A percentile compares a stretch with the other conserved stretches of the same genome.
phyloP scores from a whole-genome alignment of 1,140 invertebrate species.

The Elymnias hypermnestra region DNA sequence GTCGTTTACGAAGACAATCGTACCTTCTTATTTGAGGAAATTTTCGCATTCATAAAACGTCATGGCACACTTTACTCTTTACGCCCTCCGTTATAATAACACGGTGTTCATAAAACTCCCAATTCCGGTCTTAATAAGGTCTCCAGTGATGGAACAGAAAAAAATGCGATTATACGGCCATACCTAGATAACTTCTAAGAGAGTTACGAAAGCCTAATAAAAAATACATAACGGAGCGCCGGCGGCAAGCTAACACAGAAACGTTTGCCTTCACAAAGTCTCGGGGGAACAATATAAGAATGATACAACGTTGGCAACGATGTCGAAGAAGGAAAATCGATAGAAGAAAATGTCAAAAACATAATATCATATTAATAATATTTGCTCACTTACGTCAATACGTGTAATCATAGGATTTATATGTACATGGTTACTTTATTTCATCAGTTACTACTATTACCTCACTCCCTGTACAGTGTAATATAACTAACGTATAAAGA shows the following conservation, averaged over 20 bases:
- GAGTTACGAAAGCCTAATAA: constrained; percentile 53
- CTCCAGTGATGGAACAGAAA: constrained; percentile 26
- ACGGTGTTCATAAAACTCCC: constrained; percentile 26
- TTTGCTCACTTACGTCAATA: too few relatives aligned
- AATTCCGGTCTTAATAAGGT: constrained; percentile 30
- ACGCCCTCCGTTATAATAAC: constrained; percentile 21
- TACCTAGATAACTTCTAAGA: constrained; percentile 37
- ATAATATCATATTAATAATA: too few relatives aligned
- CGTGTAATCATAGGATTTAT: too few relatives aligned
- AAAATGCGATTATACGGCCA: constrained; percentile 24
- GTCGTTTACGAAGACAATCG: too few relatives aligned
- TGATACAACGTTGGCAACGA: constrained; percentile 48
- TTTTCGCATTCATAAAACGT: constrained; percentile 6
- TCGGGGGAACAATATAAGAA: constrained; percentile 58
- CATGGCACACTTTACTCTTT: constrained; percentile 11
- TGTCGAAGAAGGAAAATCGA: constrained; percentile 49
- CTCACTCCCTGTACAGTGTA: too few relatives aligned
- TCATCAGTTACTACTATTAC: too few relatives aligned
- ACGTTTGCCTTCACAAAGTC: constrained; percentile 36
- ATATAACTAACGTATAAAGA: too few relatives aligned
- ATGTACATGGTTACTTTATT: too few relatives aligned
- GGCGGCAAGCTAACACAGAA: constrained; percentile 43
- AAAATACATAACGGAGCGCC: constrained; percentile 52
- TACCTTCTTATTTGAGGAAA: constrained; percentile 2
- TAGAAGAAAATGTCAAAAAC: constrained; percentile 52